Conservation (phyloP, 2,888 invertebrate species). For the Polyommatus icarus region DNA sequence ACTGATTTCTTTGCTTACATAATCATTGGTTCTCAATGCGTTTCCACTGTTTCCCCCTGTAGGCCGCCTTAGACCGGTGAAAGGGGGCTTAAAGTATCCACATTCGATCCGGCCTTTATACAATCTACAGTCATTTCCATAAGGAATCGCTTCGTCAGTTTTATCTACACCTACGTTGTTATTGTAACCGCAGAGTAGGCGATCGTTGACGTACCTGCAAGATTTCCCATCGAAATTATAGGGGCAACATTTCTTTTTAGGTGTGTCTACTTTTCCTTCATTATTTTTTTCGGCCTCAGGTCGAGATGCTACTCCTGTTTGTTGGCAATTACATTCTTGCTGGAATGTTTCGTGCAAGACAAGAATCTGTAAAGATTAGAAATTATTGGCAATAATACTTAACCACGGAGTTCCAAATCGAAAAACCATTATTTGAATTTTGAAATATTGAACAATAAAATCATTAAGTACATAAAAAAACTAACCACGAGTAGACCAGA, state of each 20-base stretch:
- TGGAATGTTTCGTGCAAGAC: not conserved
- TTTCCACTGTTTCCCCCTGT: not conserved
- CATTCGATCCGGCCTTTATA: constrained; percentile 64
- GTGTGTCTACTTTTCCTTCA: constrained; percentile 35
- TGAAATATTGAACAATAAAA: too few relatives aligned
- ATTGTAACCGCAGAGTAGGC: constrained; percentile 63
- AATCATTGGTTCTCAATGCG: constrained; percentile 13
- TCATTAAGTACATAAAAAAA: not conserved
- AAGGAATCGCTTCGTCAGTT: constrained; percentile 40
- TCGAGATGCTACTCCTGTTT: not conserved
- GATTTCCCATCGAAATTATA: constrained; percentile 59
- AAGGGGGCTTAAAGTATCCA: constrained; percentile 59
- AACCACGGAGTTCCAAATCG: not conserved
- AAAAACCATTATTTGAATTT: too few relatives aligned
- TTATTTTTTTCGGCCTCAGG: not conserved
- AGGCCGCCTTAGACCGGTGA: constrained; percentile 49
- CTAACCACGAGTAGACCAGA: constrained; percentile 6
- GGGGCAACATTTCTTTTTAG: constrained; percentile 59
- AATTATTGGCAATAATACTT: not conserved
- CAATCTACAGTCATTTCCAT: constrained; percentile 58
- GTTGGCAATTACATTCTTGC: not conserved
- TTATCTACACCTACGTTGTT: constrained; percentile 52
- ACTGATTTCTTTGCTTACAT: constrained; percentile 13
- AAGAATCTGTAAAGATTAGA: not conserved
- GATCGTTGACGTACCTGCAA: constrained; percentile 58